phyloP scores from a whole-genome alignment of 2,888 invertebrate genomes.

The Cantharis rustica region DNA sequence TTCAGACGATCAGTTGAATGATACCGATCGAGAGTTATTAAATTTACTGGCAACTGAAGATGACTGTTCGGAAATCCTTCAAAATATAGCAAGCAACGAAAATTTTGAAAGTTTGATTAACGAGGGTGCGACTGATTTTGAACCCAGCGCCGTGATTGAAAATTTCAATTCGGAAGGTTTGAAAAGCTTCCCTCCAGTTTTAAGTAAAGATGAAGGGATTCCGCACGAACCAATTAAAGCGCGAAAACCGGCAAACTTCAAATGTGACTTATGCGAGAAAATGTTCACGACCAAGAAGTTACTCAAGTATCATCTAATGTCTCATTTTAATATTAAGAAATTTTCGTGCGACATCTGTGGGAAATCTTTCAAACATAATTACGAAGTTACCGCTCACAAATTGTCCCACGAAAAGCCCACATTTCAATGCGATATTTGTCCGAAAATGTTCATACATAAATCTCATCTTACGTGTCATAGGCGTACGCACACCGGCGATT shows the following conservation, averaged over 20 bases:
- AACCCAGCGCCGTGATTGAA: conserved; percentile 25
- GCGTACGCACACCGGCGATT: conserved; percentile 60
- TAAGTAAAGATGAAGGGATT: neutral
- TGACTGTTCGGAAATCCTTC: conserved; percentile 50
- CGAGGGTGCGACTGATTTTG: conserved; percentile 38
- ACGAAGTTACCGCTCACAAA: conserved; percentile 56
- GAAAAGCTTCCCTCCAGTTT: neutral
- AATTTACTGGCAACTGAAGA: conserved; percentile 51
- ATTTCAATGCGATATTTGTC: conserved; percentile 64
- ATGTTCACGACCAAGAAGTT: conserved; percentile 47
- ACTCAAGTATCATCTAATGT: conserved; percentile 48
- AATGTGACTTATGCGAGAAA: conserved; percentile 49
- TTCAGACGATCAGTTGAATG: conserved; percentile 49
- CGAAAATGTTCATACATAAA: conserved; percentile 64
- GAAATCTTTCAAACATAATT: conserved; percentile 48
- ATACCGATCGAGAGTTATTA: conserved; percentile 49
- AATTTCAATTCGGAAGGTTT: neutral
- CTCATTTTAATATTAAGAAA: conserved; percentile 46
- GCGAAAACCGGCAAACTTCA: conserved; percentile 29
- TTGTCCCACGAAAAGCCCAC: conserved; percentile 62
- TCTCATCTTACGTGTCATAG: conserved; percentile 65
- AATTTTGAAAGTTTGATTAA: conserved; percentile 49
- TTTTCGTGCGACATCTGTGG: conserved; percentile 49
- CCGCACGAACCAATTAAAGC: conserved; percentile 6
- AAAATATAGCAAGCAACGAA: conserved; percentile 51